Evolutionary conservation across 2,797 vertebrate species (phyloP).

Genomic region (Allochrocebus solatus): DNA sequence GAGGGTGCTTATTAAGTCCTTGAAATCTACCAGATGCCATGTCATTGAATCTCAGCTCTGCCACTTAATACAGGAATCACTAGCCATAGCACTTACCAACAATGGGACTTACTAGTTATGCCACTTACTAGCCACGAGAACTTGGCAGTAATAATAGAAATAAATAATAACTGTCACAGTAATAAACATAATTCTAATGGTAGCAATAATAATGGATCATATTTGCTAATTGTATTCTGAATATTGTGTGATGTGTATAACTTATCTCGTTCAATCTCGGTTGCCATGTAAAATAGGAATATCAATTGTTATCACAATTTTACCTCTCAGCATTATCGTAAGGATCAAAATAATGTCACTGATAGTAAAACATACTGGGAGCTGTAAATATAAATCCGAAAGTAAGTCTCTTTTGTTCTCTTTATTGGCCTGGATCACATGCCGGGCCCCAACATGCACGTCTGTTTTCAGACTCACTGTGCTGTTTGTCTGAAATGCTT

Average conservation of each 20-base stretch:
- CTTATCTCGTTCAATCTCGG: not conserved
- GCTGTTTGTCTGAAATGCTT: not conserved
- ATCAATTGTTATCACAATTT: not conserved
- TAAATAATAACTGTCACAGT: not conserved
- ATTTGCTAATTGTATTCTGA: not conserved
- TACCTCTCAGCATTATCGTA: not conserved
- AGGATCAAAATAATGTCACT: conserved; percentile 34
- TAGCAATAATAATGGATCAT: not conserved
- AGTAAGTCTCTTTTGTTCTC: not conserved
- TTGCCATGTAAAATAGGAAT: not conserved
- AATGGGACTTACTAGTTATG: not conserved
- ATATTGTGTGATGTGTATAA: not conserved
- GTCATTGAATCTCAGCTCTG: not conserved
- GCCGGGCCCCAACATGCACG: not conserved
- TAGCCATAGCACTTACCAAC: not conserved
- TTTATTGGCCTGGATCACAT: not conserved
- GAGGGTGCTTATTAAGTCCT: not conserved
- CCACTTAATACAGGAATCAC: not conserved
- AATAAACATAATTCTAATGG: not conserved
- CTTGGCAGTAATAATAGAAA: not conserved
- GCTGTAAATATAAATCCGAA: not conserved
- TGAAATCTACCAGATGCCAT: not conserved
- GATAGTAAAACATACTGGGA: not conserved
- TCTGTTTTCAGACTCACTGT: not conserved
- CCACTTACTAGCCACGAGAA: not conserved